Evolutionary conservation across 2,888 invertebrate genomes (phyloP), one percentile per base, ranked within the genome.

Genomic region (Chaetoderma sp.): DNA sequence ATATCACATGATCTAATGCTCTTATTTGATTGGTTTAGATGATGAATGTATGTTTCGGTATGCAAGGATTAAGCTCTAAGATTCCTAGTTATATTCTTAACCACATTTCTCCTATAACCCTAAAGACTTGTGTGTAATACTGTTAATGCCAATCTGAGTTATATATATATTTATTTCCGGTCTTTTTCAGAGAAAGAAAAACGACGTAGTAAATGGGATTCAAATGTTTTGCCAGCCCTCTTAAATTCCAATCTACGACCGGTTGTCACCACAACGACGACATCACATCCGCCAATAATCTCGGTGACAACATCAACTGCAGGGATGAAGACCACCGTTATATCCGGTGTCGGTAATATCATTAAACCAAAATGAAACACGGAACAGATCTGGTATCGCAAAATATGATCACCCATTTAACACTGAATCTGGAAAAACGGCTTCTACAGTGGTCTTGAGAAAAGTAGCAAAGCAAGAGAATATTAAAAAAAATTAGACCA

Each of bases 311-410:
- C 77, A 13, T 76, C 92, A 52, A 93, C 92, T 0, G 94, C 95
- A 0, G 95, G 95, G 42, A 95, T 95, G 2, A 96, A 95, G 85
- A 92, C 94, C 18, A 96, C 95, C 0, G 93, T 96, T 45, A 96
- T 96, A 79, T 94, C 95, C 25, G 96, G 96, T 27, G 95, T 95
- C 88, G 96, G 96, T 30, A 94, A 94, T 18, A 89, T 96, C 74
- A 93, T 93, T 1, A 81, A 81, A 80, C 36, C 28, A 75, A 0
- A 69, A 69, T 56, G 65, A 61, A 66, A 52, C 8, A 50, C 27
- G 30, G 30, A 50, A 50, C 27, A 18, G 27, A 10, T 28, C 50
- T 50, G 30, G 30, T 30, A 50, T 28, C 27, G 27, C 21, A 30
- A 10, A 30, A 50, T 30, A 50, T 28, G 50, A 28, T 27, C 30